Base-by-base conservation (phyloP, 2,888 invertebrate species). In the Tetropium fuscum region DNA sequence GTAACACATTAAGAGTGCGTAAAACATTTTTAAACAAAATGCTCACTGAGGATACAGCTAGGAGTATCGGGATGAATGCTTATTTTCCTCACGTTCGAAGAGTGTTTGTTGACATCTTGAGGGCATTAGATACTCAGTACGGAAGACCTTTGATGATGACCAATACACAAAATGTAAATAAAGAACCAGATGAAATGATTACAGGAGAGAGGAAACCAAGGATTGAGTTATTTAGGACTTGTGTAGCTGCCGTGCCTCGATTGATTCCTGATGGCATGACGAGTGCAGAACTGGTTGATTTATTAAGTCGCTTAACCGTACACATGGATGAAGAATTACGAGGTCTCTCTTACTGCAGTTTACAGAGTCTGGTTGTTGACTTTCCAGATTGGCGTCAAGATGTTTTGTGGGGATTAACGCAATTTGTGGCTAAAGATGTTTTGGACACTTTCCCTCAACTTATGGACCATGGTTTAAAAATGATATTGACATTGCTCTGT, bases 321-420 rank as follows among this genome's bases (percentile, higher is more conserved):
- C 99, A 99, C 79, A 94, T 98, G 91, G 99, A 99, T 74, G 99
- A 98, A 79, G 99, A 99, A 82, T 84, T 99, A 51, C 87, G 97
- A 19, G 95, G 92, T 2, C 84, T 98, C 51, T 95, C 97, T 0
- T 96, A 94, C 83, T 97, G 97, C 81, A 95, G 97, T 71, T 84
- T 98, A 38, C 98, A 98, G 83, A 98, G 97, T 41, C 85, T 99
- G 19, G 94, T 98, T 18, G 88, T 94, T 30, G 98, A 99, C 82
- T 98, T 98, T 80, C 93, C 97, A 13, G 95, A 97, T 75, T 99
- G 98, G 98, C 86, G 98, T 70, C 96, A 97, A 78, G 97, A 98
- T 78, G 97, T 98, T 19, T 87, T 99, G 43, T 88, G 89, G 84
- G 95, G 97, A 3, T 95, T 97, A 81, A 94, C 97, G 0, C 95